Base-by-base conservation (phyloP, 2,888 invertebrate species). In the Hypselothyrea guttata region DNA sequence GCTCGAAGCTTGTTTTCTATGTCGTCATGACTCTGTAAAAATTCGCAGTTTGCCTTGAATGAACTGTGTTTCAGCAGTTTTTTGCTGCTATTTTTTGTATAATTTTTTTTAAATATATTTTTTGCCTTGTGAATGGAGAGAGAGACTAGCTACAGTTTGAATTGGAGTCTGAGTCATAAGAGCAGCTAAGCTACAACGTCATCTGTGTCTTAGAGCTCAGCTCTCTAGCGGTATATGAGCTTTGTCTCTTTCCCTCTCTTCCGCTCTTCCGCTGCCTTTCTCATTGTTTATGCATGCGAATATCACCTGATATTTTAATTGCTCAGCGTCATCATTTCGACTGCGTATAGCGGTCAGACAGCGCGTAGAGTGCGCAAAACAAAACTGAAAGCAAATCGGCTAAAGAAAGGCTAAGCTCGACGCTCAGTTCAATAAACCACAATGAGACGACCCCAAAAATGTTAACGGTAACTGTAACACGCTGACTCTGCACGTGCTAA, bases 241-340 rank as follows among this genome's bases (percentile, higher is more conserved):
- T n/a, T n/a, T 31, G 37, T 35, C 34, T 42, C 33, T 42, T 38
- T 18, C 35, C 16, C 38, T 41, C 33, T 27, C 47, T 51, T 45
- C n/a, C 22, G 2, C 22, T 22, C 22, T 22, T 5, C 5, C 22
- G 3, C 3, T 4, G 22, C 5, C 22, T 22, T 5, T 4, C 22
- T 22, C 22, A 5, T 5, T 22, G 2, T 22, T 22, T 22, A 52
- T 58, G 69, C 57, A 51, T 35, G 46, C 61, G 37, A 71, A 86
- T n/a, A 82, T 82, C 81, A 82, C 81, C 81, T 82, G 81, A 82
- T 82, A 58, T 82, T 82, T 86, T 84, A 82, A 82, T 86, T 86
- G 83, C 62, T 60, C 61, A 71, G 65, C 78, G 86, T 81, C 81
- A 84, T 81, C 79, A 66, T 69, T 76, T 84, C 54, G 52, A 47